phyloP scores from a whole-genome alignment of 2,888 invertebrate species.

The Minunthozetes semirufus region DNA sequence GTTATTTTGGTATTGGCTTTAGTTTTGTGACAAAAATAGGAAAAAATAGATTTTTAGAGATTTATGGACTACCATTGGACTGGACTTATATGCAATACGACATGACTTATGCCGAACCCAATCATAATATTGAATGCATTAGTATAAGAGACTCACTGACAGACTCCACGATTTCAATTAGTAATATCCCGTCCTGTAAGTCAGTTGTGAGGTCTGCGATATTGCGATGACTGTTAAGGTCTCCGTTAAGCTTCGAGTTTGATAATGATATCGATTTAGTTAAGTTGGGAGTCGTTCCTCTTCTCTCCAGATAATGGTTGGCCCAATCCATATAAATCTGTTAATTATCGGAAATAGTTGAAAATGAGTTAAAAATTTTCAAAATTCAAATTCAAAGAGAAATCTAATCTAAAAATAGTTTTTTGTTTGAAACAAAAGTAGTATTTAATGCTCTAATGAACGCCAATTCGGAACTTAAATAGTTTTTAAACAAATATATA shows the following conservation, averaged over 20 bases:
- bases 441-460: background rate
- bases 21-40: background rate
- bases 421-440: background rate
- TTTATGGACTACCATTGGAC: too few species aligned
- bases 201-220: slow-evolving; percentile 31
- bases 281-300: background rate
- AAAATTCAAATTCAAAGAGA: background rate
- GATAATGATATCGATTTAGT: slow-evolving; percentile 20
- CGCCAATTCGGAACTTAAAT: background rate
- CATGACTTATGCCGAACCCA: background rate
- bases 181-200: slow-evolving; percentile 31
- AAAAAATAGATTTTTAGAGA: background rate
- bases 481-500: background rate
- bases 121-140: background rate
- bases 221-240: background rate
- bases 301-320: slow-evolving; percentile 34
- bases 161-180: slow-evolving; percentile 32
- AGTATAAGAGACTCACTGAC: slow-evolving; percentile 26
- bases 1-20: slow-evolving; percentile 1
- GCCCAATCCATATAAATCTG: slow-evolving; percentile 36
- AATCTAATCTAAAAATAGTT: background rate
- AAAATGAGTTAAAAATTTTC: background rate
- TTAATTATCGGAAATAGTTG: background rate
- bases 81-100: background rate
- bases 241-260: background rate